phyloP scores from a whole-genome alignment of 2,113 vertebrate species.

The Seriola quinqueradiata region DNA sequence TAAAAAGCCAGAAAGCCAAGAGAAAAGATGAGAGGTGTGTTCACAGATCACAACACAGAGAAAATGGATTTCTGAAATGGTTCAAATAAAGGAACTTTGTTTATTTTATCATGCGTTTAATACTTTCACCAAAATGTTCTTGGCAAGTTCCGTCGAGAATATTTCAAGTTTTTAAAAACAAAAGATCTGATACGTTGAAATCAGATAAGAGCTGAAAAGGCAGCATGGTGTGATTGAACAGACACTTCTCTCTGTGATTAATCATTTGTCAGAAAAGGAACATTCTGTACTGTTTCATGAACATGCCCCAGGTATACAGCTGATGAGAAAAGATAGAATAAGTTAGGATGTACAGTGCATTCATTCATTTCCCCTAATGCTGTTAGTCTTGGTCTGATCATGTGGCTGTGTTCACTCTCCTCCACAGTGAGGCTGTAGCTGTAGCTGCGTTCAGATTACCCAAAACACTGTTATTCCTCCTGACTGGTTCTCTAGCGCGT shows the following conservation, averaged over 20 bases:
- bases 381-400: slow-evolving; percentile 3
- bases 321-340: slow-evolving; percentile 50
- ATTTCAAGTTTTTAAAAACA: slow-evolving; percentile 36
- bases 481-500: slow-evolving; percentile 20
- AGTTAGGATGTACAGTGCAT: slow-evolving; percentile 49
- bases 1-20: slow-evolving; percentile 3
- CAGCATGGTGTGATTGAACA: slow-evolving; percentile 71
- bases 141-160: slow-evolving; percentile 28
- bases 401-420: slow-evolving; percentile 19
- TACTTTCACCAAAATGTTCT: slow-evolving; percentile 34
- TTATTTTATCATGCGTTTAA: slow-evolving; percentile 45
- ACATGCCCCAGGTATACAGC: slow-evolving; percentile 55
- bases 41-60: slow-evolving; percentile 55
- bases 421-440: slow-evolving; percentile 23
- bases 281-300: slow-evolving; percentile 51
- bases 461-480: slow-evolving; percentile 9
- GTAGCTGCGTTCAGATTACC: slow-evolving; percentile 6
- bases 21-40: slow-evolving; percentile 16
- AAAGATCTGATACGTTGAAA: slow-evolving; percentile 21
- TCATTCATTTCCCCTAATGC: slow-evolving; percentile 48
- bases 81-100: slow-evolving; percentile 33
- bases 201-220: slow-evolving; percentile 70
- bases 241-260: slow-evolving; percentile 46
- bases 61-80: slow-evolving; percentile 15
- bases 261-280: slow-evolving; percentile 41